Evolutionary conservation across 2,797 vertebrate genomes (phyloP).

Genomic region (Pseudomugil tenellus): DNA sequence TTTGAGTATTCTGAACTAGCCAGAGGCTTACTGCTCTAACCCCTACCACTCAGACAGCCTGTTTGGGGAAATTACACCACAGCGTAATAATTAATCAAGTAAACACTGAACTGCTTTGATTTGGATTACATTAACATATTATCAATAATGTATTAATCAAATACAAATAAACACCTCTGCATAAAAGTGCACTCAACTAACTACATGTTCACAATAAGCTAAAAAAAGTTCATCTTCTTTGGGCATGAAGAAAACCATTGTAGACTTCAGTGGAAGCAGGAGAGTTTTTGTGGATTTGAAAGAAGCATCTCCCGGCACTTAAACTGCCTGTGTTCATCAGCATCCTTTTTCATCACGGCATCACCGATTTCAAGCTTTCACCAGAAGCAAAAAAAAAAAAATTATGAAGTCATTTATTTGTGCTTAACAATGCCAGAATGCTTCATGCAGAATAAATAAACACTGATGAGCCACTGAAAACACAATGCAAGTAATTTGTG

Average conservation of each 20-base stretch:
- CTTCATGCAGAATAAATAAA: conserved; percentile 79
- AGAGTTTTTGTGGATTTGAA: conserved; percentile 52
- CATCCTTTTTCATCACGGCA: conserved; percentile 71
- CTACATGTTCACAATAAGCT: conserved; percentile 53
- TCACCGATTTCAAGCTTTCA: conserved; percentile 68
- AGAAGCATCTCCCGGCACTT: conserved; percentile 56
- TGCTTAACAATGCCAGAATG: conserved; percentile 71
- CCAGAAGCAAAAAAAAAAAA: conserved; percentile 65
- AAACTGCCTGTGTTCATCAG: conserved; percentile 75
- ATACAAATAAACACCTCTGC: conserved; percentile 78
- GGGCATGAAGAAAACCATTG: conserved; percentile 29
- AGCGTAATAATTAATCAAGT: conserved; percentile 81
- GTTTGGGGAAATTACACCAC: conserved; percentile 78
- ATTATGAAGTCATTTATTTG: conserved; percentile 80
- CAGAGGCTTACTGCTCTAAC: conserved; percentile 79
- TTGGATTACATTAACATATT: conserved; percentile 81
- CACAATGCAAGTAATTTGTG: conserved; percentile 85
- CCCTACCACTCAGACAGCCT: conserved; percentile 70
- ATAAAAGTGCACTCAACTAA: conserved; percentile 74
- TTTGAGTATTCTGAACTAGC: conserved; percentile 76
- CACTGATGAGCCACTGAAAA: conserved; percentile 78
- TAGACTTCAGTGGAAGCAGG: conserved; percentile 49
- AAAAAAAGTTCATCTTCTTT: conserved; percentile 55
- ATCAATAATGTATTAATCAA: conserved; percentile 83
- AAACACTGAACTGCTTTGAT: conserved; percentile 76